phyloP scores from a whole-genome alignment of 2,113 vertebrate species.

The Sturnus vulgaris region DNA sequence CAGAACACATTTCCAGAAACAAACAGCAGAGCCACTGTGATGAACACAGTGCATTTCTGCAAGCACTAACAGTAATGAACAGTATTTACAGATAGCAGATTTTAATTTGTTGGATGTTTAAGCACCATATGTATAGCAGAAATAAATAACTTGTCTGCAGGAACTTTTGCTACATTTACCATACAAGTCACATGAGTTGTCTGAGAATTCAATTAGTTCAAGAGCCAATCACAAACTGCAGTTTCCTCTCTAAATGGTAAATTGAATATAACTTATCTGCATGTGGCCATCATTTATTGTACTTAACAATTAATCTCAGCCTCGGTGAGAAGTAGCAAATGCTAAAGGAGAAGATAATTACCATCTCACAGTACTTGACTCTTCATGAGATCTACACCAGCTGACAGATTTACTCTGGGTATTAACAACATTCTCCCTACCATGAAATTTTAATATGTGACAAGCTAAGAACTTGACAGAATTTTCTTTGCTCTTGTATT shows the following conservation, averaged over 20 bases:
- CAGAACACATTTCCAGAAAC: neutral
- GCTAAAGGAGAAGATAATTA: neutral
- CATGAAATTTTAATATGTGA: neutral
- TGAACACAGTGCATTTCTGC: neutral
- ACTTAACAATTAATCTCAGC: neutral
- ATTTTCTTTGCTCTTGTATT: neutral
- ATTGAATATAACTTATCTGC: neutral
- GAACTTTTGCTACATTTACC: neutral
- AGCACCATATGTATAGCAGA: neutral
- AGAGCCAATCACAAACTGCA: neutral
- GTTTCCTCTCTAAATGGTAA: neutral
- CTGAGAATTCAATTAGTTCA: neutral
- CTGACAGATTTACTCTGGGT: neutral
- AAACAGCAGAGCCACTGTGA: neutral
- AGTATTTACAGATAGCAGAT: neutral
- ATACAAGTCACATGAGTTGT: neutral
- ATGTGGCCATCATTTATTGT: neutral
- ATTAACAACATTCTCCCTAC: neutral
- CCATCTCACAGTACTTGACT: neutral
- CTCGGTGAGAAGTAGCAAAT: neutral
- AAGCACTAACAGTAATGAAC: neutral
- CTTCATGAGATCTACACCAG: neutral
- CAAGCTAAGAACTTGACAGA: neutral
- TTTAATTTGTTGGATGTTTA: constrained; percentile 6
- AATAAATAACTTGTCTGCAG: neutral